Evolutionary conservation across 2,888 invertebrate species (phyloP).

Genomic region (Hyposoter dolosus): DNA sequence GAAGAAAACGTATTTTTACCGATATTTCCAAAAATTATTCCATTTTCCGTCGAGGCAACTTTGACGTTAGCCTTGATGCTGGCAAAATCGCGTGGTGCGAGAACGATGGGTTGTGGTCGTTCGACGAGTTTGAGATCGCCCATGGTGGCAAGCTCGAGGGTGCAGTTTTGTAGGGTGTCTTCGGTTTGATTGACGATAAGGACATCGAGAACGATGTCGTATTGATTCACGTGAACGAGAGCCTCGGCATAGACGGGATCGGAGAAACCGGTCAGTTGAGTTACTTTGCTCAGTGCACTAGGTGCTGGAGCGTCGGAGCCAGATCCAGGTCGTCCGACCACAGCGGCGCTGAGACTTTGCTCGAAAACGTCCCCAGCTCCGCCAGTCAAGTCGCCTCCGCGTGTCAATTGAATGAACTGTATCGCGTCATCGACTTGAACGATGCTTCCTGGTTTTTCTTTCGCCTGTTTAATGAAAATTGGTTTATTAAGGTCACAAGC

Average conservation of each 20-base stretch:
- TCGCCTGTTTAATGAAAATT: constrained; percentile 85
- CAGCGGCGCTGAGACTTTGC: constrained; percentile 94
- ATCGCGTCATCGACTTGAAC: constrained; percentile 96
- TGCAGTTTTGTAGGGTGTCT: constrained; percentile 99
- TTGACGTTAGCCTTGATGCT: constrained; percentile 99
- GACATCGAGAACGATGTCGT: constrained; percentile 99
- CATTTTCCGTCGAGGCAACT: constrained; percentile 99
- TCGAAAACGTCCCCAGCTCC: constrained; percentile 95
- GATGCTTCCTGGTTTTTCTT: constrained; percentile 89
- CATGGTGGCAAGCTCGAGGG: constrained; percentile 98
- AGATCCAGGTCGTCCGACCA: constrained; percentile 88
- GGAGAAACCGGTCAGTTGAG: constrained; percentile 99
- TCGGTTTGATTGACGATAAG: constrained; percentile 99
- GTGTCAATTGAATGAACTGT: constrained; percentile 91
- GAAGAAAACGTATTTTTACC: constrained; percentile 85
- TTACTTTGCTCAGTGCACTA: constrained; percentile 91
- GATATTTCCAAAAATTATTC: constrained; percentile 99
- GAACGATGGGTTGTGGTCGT: constrained; percentile 97
- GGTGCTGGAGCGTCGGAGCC: constrained; percentile 86
- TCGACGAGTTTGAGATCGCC: constrained; percentile 99
- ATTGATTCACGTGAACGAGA: constrained; percentile 99
- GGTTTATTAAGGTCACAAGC: not conserved
- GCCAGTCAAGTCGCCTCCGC: constrained; percentile 87
- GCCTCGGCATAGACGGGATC: constrained; percentile 99
- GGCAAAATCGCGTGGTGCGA: constrained; percentile 98